phyloP scores from a whole-genome alignment of 30 jellyfish, hydroid and myxozoan species.

The Pelagia noctiluca region DNA sequence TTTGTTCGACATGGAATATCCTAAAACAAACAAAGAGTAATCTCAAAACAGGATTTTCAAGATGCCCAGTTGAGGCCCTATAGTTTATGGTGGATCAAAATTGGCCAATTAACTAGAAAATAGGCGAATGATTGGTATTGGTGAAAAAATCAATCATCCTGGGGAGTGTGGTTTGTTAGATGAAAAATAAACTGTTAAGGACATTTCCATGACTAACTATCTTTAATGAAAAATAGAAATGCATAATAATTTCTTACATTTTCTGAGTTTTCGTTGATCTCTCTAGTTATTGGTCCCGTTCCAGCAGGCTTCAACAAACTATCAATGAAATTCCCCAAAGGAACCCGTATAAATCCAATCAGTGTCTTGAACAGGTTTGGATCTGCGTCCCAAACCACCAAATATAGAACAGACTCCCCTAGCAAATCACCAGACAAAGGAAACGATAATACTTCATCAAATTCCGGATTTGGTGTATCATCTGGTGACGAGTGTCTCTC shows the following conservation, averaged over 20 bases:
- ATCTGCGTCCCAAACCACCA: slow-evolving; percentile 82
- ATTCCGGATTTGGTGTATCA: slow-evolving; percentile 94
- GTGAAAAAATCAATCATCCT: no score
- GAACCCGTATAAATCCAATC: slow-evolving; percentile 61
- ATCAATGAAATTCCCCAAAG: slow-evolving; percentile 57
- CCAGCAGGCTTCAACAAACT: slow-evolving; percentile 69
- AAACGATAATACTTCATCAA: slow-evolving; percentile 84
- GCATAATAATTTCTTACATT: slow-evolving; percentile 19
- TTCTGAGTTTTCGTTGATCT: slow-evolving; percentile 27
- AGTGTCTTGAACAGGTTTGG: slow-evolving; percentile 52
- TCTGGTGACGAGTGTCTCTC: slow-evolving; percentile 91
- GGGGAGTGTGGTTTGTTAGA: no score
- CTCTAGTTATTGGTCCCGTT: slow-evolving; percentile 77
- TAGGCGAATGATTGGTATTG: no score
- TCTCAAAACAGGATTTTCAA: no score
- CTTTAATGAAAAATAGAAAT: not conserved
- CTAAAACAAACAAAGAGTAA: slow-evolving; percentile 23
- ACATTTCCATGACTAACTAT: no score
- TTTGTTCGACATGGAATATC: slow-evolving; percentile 49
- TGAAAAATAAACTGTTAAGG: no score
- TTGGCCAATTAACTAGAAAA: no score
- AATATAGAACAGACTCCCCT: slow-evolving; percentile 49
- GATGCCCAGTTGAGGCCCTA: no score
- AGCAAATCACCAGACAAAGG: slow-evolving; percentile 44
- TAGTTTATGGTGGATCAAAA: no score